phyloP scores from a whole-genome alignment of 2,888 invertebrate genomes.

The Zonitis immaculata region DNA sequence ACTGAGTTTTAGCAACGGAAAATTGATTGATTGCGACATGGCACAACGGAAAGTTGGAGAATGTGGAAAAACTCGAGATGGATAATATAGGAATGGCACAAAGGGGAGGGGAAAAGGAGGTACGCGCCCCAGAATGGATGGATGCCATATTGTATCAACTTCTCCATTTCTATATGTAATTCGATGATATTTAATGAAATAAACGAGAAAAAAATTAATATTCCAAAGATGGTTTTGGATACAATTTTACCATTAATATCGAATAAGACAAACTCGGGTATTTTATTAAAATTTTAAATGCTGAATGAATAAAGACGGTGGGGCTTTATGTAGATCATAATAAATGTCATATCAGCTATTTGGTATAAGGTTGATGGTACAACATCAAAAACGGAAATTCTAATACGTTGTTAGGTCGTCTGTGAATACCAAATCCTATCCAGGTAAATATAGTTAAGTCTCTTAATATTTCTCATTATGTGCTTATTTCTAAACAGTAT shows the following conservation, averaged over 20 bases:
- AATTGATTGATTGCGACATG: conserved; percentile 7
- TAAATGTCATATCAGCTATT: neutral
- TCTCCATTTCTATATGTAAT: neutral
- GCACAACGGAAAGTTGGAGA: conserved; percentile 4
- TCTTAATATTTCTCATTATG: conserved; percentile 40
- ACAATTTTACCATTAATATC: too few species aligned
- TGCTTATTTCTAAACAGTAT: too few species aligned
- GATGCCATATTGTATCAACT: conserved; percentile 1
- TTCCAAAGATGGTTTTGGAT: too few species aligned
- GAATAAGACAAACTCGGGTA: neutral
- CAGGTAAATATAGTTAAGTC: conserved; percentile 28
- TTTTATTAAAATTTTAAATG: neutral
- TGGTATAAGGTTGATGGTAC: neutral
- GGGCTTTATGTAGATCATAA: too few species aligned
- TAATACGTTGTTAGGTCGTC: conserved; percentile 28
- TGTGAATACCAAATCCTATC: conserved; percentile 36
- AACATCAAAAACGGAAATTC: neutral
- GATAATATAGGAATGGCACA: too few species aligned
- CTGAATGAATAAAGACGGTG: too few species aligned
- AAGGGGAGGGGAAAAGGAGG: too few species aligned
- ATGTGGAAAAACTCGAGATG: conserved; percentile 3
- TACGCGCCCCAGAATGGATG: neutral
- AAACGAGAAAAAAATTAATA: neutral
- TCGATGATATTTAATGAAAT: neutral
- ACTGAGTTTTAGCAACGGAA: neutral